Conservation (phyloP, 2,797 vertebrate species). For the Leptoclinus maculatus region DNA sequence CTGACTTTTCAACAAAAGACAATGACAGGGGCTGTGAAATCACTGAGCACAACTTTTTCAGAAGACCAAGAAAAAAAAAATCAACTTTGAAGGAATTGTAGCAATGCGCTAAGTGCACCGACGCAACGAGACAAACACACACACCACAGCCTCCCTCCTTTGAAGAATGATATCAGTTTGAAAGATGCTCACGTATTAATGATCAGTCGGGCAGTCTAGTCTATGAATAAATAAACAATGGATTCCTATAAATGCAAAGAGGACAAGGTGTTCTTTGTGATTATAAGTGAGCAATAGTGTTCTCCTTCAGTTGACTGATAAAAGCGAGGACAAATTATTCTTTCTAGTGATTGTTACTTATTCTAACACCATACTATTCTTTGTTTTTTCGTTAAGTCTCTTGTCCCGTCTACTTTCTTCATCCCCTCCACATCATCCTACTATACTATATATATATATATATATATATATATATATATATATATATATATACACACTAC, state of each 20-base stretch:
- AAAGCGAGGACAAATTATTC: constrained; percentile 17
- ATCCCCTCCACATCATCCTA: not conserved
- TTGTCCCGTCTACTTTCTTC: not conserved
- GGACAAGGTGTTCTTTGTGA: constrained; percentile 33
- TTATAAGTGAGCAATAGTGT: constrained; percentile 33
- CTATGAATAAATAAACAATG: constrained; percentile 4
- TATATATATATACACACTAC: no score
- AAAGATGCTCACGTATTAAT: constrained; percentile 16
- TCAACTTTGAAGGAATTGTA: constrained; percentile 24
- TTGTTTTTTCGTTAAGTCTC: not conserved
- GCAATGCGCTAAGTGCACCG: not conserved
- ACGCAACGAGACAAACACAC: not conserved
- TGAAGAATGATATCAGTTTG: not conserved
- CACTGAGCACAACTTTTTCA: constrained; percentile 35
- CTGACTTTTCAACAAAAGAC: constrained; percentile 50
- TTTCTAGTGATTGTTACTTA: constrained; percentile 4
- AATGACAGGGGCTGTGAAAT: constrained; percentile 49
- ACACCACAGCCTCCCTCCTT: not conserved
- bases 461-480: no score
- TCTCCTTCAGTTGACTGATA: constrained; percentile 36
- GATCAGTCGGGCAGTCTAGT: not conserved
- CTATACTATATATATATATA: not conserved
- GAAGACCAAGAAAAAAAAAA: constrained; percentile 30
- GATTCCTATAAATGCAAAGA: constrained; percentile 11
- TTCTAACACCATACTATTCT: not conserved